Percentiles rank a stretch among this genome's conserved stretches.
Conservation (phyloP, 2,888 invertebrate species). For the Nycteola revayana region DNA sequence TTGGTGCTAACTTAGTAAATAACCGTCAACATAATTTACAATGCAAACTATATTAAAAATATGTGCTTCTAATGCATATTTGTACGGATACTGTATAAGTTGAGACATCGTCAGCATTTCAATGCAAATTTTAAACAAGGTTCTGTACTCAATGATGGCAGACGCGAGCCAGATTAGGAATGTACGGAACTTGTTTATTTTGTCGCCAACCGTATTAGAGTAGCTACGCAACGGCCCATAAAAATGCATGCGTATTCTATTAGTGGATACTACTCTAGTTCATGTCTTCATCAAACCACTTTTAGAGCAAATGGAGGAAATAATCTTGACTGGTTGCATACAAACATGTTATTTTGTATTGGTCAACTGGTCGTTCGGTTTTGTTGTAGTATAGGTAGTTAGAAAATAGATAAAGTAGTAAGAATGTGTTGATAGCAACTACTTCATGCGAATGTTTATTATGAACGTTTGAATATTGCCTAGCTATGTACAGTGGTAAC, state of each 20-base stretch:
- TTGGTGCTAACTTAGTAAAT: conserved; percentile 33
- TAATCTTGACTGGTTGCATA: too few species aligned
- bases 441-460: too few species aligned
- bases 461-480: too few species aligned
- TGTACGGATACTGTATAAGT: conserved; percentile 28
- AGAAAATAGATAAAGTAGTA: too few species aligned
- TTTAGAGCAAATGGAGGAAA: too few species aligned
- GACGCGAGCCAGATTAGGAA: conserved; percentile 21
- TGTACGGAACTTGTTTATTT: conserved; percentile 6
- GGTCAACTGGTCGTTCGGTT: too few species aligned
- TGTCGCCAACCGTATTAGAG: background rate
- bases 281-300: too few species aligned
- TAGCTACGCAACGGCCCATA: background rate
- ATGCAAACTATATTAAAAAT: conserved; percentile 38
- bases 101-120: conserved; percentile 36
- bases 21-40: conserved; percentile 39
- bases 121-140: conserved; percentile 36
- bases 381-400: too few species aligned
- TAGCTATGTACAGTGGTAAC: too few species aligned
- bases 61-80: conserved; percentile 28
- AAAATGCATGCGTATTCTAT: background rate
- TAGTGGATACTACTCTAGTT: background rate
- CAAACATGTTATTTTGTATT: too few species aligned
- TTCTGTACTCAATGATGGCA: conserved; percentile 33
- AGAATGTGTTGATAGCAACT: too few species aligned